Conservation (phyloP, 2,797 vertebrate species). For the Pseudomugil tenellus region DNA sequence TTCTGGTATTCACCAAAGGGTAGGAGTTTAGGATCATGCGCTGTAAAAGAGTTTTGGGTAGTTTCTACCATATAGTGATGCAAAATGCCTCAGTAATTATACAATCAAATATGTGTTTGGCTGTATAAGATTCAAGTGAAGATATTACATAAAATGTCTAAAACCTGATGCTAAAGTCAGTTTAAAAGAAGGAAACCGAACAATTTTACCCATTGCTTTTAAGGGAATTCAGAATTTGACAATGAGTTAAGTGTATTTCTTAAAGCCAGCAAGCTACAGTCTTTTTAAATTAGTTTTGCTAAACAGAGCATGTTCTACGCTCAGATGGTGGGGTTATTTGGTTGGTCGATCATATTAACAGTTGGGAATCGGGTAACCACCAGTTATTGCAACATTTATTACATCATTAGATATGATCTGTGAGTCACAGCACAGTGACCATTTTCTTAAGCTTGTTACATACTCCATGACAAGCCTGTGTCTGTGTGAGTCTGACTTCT, state of each 20-base stretch:
- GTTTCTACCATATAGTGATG: too few species aligned
- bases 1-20: too few species aligned
- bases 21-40: too few species aligned
- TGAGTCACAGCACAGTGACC: not conserved
- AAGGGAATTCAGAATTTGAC: constrained; percentile 10
- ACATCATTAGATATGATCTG: constrained; percentile 49
- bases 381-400: constrained; percentile 45
- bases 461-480: too few species aligned
- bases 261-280: constrained; percentile 24
- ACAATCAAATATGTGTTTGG: too few species aligned
- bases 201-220: constrained; percentile 17
- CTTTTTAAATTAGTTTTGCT: constrained; percentile 44
- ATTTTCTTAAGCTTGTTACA: too few species aligned
- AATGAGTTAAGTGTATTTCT: constrained; percentile 21
- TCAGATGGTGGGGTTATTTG: constrained; percentile 60
- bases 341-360: constrained; percentile 57
- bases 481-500: too few species aligned
- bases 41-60: too few species aligned
- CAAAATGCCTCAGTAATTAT: too few species aligned
- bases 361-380: constrained; percentile 45
- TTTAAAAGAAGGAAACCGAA: constrained; percentile 22
- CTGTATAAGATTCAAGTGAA: too few species aligned
- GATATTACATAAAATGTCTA: constrained; percentile 25
- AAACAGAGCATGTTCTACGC: constrained; percentile 43
- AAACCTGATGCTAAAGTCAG: constrained; percentile 10